These are phyloP conservation scores for Nephrotoma appendiculata DNA, from an alignment of 2,888 invertebrate species.

Conservation along the genomic window DNA sequence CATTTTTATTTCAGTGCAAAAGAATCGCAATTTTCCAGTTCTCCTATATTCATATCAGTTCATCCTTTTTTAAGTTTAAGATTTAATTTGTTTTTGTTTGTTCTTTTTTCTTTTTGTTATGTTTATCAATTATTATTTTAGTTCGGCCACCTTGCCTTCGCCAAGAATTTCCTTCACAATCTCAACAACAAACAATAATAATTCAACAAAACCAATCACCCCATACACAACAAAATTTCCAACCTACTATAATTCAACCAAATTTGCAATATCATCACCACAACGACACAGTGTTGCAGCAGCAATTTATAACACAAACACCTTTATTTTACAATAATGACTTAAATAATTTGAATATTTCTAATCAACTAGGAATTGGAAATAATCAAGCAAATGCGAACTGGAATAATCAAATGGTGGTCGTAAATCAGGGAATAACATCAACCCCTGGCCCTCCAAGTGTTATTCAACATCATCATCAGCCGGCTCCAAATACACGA, in stretches of 20 bases:
- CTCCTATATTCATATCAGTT: neutral
- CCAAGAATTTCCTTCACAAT: slow-evolving; percentile 1
- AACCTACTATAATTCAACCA: slow-evolving; percentile 7
- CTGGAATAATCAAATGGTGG: neutral
- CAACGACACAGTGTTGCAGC: slow-evolving; percentile 7
- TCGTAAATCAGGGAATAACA: neutral
- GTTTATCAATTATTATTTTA: neutral
- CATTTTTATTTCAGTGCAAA: neutral
- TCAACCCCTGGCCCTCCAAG: neutral
- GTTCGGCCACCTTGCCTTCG: slow-evolving; percentile 7
- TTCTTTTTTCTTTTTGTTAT: neutral
- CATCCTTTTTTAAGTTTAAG: neutral
- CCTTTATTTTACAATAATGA: neutral
- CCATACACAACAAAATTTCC: slow-evolving; percentile 3
- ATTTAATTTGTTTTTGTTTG: neutral
- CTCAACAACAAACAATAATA: slow-evolving; percentile 8
- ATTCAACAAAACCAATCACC: slow-evolving; percentile 6
- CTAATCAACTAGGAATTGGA: neutral
- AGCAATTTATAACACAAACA: slow-evolving; percentile 5
- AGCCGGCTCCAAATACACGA: neutral
- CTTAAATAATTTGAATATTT: slow-evolving; percentile 1
- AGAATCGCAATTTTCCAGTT: neutral
- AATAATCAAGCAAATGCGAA: neutral
- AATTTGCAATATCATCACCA: slow-evolving; percentile 3
- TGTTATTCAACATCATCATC: neutral